These are phyloP conservation scores for Vulpes ferrilata DNA, from an alignment of 2,113 vertebrate genomes.

Conservation along the genomic window DNA sequence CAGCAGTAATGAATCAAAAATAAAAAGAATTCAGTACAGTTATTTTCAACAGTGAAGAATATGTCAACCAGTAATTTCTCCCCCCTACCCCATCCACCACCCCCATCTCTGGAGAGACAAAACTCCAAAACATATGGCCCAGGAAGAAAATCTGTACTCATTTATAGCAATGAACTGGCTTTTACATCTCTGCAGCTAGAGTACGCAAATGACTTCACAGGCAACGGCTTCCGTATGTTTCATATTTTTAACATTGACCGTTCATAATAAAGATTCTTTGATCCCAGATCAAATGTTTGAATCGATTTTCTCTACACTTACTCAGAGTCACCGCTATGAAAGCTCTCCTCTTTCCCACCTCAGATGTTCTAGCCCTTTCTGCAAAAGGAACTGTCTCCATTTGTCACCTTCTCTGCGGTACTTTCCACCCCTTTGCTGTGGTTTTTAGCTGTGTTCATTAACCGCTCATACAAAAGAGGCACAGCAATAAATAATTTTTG, in stretches of 20 bases:
- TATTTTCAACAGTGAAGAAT: constrained; percentile 79
- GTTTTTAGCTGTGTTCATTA: constrained; percentile 75
- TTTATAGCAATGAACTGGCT: constrained; percentile 83
- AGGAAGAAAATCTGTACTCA: constrained; percentile 85
- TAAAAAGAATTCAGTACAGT: constrained; percentile 69
- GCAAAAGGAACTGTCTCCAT: constrained; percentile 69
- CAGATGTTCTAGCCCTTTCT: constrained; percentile 56
- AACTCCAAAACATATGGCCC: constrained; percentile 81
- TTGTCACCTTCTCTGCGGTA: constrained; percentile 63
- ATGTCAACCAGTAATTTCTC: constrained; percentile 77
- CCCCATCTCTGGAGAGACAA: constrained; percentile 58
- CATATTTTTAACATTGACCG: constrained; percentile 84
- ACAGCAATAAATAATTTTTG: constrained; percentile 60
- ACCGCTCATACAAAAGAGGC: constrained; percentile 49
- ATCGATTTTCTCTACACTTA: constrained; percentile 81
- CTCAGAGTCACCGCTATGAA: constrained; percentile 76
- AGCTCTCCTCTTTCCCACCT: constrained; percentile 51
- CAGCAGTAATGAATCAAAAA: constrained; percentile 76
- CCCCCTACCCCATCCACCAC: not conserved
- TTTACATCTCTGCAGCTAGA: constrained; percentile 82
- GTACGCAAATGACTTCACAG: constrained; percentile 83
- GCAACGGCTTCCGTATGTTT: constrained; percentile 82
- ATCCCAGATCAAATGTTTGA: constrained; percentile 86
- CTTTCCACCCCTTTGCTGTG: constrained; percentile 66
- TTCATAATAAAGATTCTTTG: constrained; percentile 85